Base-by-base conservation (phyloP, 2,797 vertebrate species). In the Hemibagrus guttatus region DNA sequence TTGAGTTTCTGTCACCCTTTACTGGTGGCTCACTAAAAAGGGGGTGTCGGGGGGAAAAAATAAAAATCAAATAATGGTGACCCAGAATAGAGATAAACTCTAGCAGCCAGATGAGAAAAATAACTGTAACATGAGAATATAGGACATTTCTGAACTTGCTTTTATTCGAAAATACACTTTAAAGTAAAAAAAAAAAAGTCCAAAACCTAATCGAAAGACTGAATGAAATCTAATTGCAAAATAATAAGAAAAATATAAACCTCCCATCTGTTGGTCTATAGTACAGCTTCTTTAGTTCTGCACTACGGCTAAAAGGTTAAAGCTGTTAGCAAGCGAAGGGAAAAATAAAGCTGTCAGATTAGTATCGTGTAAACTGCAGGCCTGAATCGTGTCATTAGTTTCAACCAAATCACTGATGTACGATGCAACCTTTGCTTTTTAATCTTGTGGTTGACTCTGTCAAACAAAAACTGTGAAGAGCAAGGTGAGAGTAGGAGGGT, bases 1-100 rank as follows among this genome's bases (percentile, higher is more conserved):
- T 11, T n/a, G 46, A 84, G 81, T 71, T 83, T 85, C 82, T 87
- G 85, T 89, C 85, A 72, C 85, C 76, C 39, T 87, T 64, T n/a
- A 75, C 61, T 68, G 84, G 14, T 59, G 61, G 63, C 39, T 71
- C 66, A 63, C 63, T 82, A 46, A 84, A 78, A 71, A 4, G 71
- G 64, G 56, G 63, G 52, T 26, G 35, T 64, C 35, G 39, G 49
- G 54, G 19, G 68, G 66, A 35, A 59, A 84, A 69, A 28, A 83
- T 64, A 31, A 79, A n/a, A 21, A 4, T 59, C 1, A 39, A 17
- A 63, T 52, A 46, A 68, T 61, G 11, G 35, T 86, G 81, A 87
- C 64, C 61, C 76, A 87, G 46, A 90, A 90, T 86, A 69, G 63
- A 84, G 83, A 76, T 68, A 52, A 76, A 58, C 78, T 72, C 64